Evolutionary conservation across 2,888 invertebrate genomes (phyloP).

Genomic region (Tromatobia lineatoria): DNA sequence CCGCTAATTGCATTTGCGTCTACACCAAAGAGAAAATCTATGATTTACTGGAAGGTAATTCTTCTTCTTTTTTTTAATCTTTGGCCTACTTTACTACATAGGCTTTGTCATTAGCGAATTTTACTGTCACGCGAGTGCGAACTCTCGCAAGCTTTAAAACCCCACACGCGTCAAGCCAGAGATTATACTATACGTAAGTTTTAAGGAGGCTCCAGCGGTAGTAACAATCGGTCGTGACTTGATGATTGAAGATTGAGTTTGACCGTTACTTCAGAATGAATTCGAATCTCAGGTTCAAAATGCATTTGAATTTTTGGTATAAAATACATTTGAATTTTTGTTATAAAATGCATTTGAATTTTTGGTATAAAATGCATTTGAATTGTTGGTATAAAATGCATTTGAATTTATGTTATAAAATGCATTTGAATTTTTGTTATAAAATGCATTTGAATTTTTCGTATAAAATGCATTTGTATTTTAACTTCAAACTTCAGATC

Average conservation of each 20-base stretch:
- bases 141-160: conserved; percentile 20
- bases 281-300: too few relatives aligned
- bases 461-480: too few relatives aligned
- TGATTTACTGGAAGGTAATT: conserved; percentile 40
- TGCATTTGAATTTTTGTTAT: too few relatives aligned
- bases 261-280: too few relatives aligned
- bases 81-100: conserved; percentile 11
- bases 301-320: not conserved
- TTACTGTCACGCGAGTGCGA: conserved; percentile 4
- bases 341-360: too few relatives aligned
- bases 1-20: conserved; percentile 84
- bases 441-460: too few relatives aligned
- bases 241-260: too few relatives aligned
- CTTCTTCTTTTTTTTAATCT: not conserved
- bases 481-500: too few relatives aligned
- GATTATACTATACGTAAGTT: conserved; percentile 5
- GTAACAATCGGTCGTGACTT: not conserved
- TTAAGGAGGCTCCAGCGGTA: conserved; percentile 23
- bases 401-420: too few relatives aligned
- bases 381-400: too few relatives aligned
- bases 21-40: conserved; percentile 81
- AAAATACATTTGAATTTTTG: not conserved
- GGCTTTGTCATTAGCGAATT: conserved; percentile 17
- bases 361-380: too few relatives aligned
- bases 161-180: conserved; percentile 39